Conservation (phyloP, 2,113 vertebrate genomes). For the Meleagris gallopavo region DNA sequence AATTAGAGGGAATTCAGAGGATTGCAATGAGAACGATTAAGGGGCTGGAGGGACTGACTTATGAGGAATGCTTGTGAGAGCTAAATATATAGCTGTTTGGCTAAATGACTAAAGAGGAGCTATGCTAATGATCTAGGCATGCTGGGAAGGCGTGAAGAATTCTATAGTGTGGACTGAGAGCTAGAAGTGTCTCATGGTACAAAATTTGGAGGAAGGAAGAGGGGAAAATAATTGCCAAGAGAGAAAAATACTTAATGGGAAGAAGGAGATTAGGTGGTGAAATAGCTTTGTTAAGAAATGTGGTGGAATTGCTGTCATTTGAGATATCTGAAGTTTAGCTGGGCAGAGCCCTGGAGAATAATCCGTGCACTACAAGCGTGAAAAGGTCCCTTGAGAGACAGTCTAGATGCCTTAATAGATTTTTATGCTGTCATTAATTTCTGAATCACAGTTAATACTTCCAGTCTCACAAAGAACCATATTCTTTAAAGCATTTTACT, state of each 20-base stretch:
- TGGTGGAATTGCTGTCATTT: slow-evolving; percentile 38
- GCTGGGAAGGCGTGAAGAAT: slow-evolving; percentile 40
- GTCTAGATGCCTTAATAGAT: slow-evolving; percentile 69
- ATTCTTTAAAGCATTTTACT: slow-evolving; percentile 38
- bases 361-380: slow-evolving; percentile 29
- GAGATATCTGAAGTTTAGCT: slow-evolving; percentile 60
- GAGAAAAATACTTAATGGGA: not conserved
- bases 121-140: slow-evolving; percentile 58
- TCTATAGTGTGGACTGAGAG: slow-evolving; percentile 17
- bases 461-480: slow-evolving; percentile 49
- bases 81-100: slow-evolving; percentile 67
- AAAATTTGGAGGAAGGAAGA: not conserved
- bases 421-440: slow-evolving; percentile 69
- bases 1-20: slow-evolving; percentile 77
- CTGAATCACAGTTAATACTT: slow-evolving; percentile 60
- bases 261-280: not conserved
- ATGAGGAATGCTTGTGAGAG: slow-evolving; percentile 61
- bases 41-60: slow-evolving; percentile 73
- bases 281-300: slow-evolving; percentile 41
- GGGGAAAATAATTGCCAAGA: not conserved
- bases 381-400: slow-evolving; percentile 45
- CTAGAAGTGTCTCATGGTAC: not conserved
- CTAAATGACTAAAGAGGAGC: slow-evolving; percentile 63
- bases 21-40: slow-evolving; percentile 74
- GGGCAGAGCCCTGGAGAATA: slow-evolving; percentile 52